Conservation (phyloP, 2,888 invertebrate genomes). For the Xestia rhomboidea region DNA sequence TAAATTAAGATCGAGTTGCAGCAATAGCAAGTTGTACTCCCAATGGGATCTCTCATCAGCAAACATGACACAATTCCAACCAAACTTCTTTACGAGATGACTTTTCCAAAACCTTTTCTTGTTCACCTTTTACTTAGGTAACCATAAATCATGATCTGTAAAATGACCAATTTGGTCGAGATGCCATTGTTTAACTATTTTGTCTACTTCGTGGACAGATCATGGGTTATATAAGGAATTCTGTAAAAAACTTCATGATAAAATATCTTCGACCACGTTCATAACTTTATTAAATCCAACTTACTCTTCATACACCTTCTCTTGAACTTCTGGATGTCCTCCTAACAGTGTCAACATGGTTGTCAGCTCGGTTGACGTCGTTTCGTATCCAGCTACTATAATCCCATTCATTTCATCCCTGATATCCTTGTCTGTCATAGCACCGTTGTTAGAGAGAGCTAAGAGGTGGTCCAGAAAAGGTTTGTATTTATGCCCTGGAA, state of each 20-base stretch:
- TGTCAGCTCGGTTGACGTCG: slow-evolving; percentile 26
- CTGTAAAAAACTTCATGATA: neutral
- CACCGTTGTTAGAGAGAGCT: slow-evolving; percentile 18
- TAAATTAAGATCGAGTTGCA: neutral
- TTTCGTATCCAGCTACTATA: slow-evolving; percentile 27
- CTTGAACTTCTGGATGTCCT: slow-evolving; percentile 17
- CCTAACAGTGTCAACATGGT: slow-evolving; percentile 3
- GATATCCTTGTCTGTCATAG: slow-evolving; percentile 16
- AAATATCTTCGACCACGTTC: neutral
- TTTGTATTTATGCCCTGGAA: slow-evolving; percentile 21
- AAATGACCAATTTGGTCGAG: no score
- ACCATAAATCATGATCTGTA: no score
- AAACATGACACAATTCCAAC: neutral
- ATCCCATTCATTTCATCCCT: slow-evolving; percentile 17
- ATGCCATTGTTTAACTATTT: no score
- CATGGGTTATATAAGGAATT: no score
- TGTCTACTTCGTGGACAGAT: no score
- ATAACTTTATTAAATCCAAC: neutral
- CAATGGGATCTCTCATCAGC: neutral
- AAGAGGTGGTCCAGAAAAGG: slow-evolving; percentile 27
- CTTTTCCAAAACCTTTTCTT: neutral
- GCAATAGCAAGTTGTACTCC: neutral
- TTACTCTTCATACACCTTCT: slow-evolving; percentile 21
- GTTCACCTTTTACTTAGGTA: no score
- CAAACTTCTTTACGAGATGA: neutral